Conservation (phyloP, 1,140 invertebrate species). For the Heliconius congener region DNA sequence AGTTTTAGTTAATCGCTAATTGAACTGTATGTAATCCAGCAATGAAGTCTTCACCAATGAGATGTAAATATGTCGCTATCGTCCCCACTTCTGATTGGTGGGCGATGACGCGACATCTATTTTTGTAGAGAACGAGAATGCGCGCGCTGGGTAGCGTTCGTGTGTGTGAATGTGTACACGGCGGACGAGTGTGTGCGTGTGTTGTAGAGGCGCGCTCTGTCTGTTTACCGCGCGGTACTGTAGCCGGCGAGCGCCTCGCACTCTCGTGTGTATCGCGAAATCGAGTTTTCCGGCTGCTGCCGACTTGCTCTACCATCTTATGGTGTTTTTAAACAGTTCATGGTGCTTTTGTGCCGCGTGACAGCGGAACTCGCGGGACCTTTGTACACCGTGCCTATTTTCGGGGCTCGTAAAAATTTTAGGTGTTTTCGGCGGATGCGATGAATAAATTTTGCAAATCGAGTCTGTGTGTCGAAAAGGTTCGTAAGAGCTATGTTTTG, state of each 20-base stretch:
- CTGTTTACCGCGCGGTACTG: constrained; percentile 77
- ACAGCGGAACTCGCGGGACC: constrained; percentile 48
- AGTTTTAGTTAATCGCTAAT: constrained; percentile 79
- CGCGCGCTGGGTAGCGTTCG: constrained; percentile 56
- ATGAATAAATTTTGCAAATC: constrained; percentile 81
- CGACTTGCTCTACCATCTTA: constrained; percentile 60
- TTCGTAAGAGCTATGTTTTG: constrained; percentile 77
- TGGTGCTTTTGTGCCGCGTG: constrained; percentile 68
- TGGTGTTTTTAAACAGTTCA: constrained; percentile 73
- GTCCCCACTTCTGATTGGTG: constrained; percentile 52
- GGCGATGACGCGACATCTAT: constrained; percentile 70
- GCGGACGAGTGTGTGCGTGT: constrained; percentile 61
- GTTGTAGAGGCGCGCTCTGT: constrained; percentile 71
- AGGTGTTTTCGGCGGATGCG: constrained; percentile 77
- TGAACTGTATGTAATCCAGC: constrained; percentile 75
- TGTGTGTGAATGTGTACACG: constrained; percentile 56
- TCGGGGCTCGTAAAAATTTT: constrained; percentile 73
- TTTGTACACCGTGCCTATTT: constrained; percentile 47
- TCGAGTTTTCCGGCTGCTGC: constrained; percentile 70
- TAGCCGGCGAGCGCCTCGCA: constrained; percentile 71
- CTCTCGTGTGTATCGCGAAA: constrained; percentile 65
- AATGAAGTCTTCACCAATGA: constrained; percentile 67
- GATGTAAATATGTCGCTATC: constrained; percentile 57
- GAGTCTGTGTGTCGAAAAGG: constrained; percentile 76
- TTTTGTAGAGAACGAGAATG: constrained; percentile 62